A percentile compares a stretch with the other conserved stretches of the same genome.
These are phyloP conservation scores for Campoletis raptor DNA, from an alignment of 2,888 invertebrate species.

Conservation along the genomic window DNA sequence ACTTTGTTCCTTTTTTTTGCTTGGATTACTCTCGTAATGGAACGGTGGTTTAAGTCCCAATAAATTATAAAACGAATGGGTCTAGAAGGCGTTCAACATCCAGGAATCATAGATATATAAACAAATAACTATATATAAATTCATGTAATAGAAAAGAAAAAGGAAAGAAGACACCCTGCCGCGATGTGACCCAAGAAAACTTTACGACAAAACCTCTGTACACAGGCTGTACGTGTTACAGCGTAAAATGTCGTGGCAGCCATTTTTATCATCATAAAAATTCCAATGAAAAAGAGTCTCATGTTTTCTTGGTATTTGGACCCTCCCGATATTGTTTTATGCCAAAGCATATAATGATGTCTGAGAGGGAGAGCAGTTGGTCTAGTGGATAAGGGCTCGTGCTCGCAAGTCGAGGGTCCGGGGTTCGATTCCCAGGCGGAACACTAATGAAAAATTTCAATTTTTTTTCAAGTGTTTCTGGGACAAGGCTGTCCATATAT, in stretches of 20 bases:
- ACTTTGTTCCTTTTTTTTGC: neutral
- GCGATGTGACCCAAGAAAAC: neutral
- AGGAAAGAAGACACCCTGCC: neutral
- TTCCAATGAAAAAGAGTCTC: neutral
- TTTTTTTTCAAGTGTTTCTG: too few species aligned
- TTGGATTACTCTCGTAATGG: neutral
- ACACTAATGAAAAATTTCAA: too few species aligned
- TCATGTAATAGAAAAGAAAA: neutral
- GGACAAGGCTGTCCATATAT: neutral
- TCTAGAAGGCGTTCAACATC: constrained; percentile 7
- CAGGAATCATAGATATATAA: neutral
- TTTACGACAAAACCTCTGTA: constrained; percentile 17
- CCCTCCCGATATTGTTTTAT: neutral
- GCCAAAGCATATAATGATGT: constrained; percentile 7
- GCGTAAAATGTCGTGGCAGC: neutral
- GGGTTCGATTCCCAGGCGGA: too few species aligned
- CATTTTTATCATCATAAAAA: constrained; percentile 15
- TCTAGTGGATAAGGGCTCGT: too few species aligned
- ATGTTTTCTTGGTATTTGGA: neutral
- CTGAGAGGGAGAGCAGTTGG: too few species aligned
- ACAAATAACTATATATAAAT: neutral
- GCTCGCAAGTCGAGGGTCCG: too few species aligned
- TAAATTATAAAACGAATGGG: constrained; percentile 55
- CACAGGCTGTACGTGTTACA: constrained; percentile 19
- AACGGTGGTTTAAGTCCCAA: constrained; percentile 20